Evolutionary conservation across 2,113 vertebrate species (phyloP).

Genomic region (Gallinago media): DNA sequence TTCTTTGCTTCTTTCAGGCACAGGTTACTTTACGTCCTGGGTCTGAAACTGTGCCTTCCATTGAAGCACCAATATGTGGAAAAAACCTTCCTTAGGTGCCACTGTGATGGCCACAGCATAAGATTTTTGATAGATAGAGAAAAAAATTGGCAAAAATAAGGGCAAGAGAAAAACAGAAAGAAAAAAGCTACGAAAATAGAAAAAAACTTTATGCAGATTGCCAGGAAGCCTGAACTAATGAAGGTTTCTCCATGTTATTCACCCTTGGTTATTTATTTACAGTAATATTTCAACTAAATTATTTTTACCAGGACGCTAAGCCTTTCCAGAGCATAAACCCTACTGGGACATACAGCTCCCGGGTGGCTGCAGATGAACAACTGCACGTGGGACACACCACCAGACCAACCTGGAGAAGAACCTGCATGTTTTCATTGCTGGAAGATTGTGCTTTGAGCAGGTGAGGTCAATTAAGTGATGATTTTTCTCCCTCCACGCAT

Average conservation of each 20-base stretch:
- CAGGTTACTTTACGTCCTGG: background rate
- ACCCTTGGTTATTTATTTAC: background rate
- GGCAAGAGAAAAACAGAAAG: background rate
- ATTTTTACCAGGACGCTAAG: background rate
- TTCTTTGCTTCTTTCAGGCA: background rate
- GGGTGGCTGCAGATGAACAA: background rate
- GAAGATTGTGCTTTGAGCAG: background rate
- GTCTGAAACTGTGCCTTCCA: background rate
- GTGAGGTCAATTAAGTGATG: background rate
- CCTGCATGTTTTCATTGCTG: background rate
- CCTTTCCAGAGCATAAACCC: background rate
- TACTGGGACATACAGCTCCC: background rate
- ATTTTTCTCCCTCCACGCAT: background rate
- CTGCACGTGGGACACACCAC: background rate
- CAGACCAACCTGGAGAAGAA: background rate
- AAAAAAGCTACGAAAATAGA: background rate
- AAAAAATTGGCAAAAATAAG: background rate
- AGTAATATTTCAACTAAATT: background rate
- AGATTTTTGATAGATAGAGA: background rate
- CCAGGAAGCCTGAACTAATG: background rate
- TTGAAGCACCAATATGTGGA: rapidly evolving
- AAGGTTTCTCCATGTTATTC: background rate
- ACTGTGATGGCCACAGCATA: background rate
- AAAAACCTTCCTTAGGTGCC: background rate
- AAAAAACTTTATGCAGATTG: background rate